Evolutionary conservation across 2,797 vertebrate species (phyloP), one percentile per base, ranked within the genome.

Genomic region (Scyliorhinus canicula): DNA sequence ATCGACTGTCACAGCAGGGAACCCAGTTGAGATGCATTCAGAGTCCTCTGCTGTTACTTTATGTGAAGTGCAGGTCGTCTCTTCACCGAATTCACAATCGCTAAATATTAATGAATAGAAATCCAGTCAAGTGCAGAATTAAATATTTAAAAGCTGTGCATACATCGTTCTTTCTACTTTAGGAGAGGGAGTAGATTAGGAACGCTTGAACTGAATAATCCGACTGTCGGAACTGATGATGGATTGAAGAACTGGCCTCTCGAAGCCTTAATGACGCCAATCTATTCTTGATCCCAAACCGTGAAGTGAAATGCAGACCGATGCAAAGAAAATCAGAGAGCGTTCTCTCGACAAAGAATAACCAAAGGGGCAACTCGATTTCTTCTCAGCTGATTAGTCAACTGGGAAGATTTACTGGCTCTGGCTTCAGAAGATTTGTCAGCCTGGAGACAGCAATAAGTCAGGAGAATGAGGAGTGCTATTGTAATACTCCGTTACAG

Each of bases 21-120:
- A 31, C 19, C 40, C 86, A n/a, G 31, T 31, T 57, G 28, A 21
- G 86, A 6, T 90, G 86, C 52, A 57, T 57, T 90, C 86, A 24
- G 55, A 63, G 57, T 90, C 16, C 86, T 90, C 86, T 63, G 35
- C 57, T 63, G 35, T 63, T 60, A 35, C 35, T 40, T 90, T 90
- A 40, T 24, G 7, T 90, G 86, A 57, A 57, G 52, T 88, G 55
- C 86, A 88, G 31, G 40, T 0, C 7, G 6, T 40, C 35, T 24
- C 16, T 40, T 5, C 50, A 86, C 26, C 26, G 11, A 86, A 35
- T 28, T 16, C 26, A 31, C 28, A 55, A 57, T 52, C 63, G 55
- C n/a, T 90, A n/a, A 90, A 90, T 90, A 90, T 90, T 90, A 90
- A 90, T 90, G 35, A 90, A 60, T 21, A 90, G 60, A 90, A 90